Conservation (phyloP, 2,113 vertebrate species). For the Ceyx melanurus region DNA sequence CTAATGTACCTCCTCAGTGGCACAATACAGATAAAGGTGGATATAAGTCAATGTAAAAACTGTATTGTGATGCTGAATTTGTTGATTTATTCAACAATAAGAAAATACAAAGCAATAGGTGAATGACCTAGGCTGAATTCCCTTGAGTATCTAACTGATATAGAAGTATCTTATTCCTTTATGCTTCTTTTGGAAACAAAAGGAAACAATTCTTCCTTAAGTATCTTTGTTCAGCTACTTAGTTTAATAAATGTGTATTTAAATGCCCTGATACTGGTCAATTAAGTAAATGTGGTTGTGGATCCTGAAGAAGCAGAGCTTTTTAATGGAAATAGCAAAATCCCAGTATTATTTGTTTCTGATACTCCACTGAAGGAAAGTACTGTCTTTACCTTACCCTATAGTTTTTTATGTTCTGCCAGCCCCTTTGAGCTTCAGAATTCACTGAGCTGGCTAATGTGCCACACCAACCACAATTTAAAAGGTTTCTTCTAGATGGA, state of each 20-base stretch:
- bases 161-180: neutral
- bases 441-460: neutral
- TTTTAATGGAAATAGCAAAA: neutral
- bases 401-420: neutral
- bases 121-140: neutral
- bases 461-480: neutral
- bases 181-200: neutral
- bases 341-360: neutral
- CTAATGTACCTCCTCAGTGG: neutral
- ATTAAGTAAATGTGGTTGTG: neutral
- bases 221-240: neutral
- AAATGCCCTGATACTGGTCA: neutral
- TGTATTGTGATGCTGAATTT: neutral
- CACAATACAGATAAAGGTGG: neutral
- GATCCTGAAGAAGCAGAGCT: neutral
- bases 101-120: neutral
- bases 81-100: neutral
- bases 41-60: neutral
- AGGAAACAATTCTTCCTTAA: neutral
- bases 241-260: neutral
- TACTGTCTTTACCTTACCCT: neutral
- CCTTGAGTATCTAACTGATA: neutral
- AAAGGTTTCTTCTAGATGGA: neutral
- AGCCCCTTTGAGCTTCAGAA: neutral
- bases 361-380: neutral